phyloP scores from a whole-genome alignment of 2,113 vertebrate species.

The Cranoglanis bouderius region DNA sequence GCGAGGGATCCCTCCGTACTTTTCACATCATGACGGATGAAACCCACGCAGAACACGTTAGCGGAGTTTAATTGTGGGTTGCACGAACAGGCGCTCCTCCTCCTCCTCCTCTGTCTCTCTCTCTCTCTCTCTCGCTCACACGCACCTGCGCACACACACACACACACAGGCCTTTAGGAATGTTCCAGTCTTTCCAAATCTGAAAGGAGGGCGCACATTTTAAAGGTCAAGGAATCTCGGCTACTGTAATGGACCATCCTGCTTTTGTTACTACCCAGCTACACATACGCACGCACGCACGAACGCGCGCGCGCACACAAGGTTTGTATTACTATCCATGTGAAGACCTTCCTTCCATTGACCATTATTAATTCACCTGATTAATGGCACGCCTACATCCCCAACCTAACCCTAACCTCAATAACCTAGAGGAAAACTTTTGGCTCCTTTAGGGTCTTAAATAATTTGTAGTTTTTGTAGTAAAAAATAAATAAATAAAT shows the following conservation, averaged over 20 bases:
- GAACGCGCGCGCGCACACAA: too few species aligned
- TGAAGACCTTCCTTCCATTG: too few species aligned
- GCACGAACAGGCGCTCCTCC: not conserved
- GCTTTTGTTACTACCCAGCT: conserved; percentile 3
- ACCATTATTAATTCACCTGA: too few species aligned
- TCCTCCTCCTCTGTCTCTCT: not conserved
- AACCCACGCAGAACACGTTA: conserved; percentile 14
- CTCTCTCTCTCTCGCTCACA: not conserved
- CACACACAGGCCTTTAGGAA: conserved; percentile 8
- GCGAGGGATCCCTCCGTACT: conserved; percentile 46
- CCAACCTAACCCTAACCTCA: too few species aligned
- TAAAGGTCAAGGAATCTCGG: conserved; percentile 44
- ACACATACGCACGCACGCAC: not conserved
- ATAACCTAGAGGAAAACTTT: too few species aligned
- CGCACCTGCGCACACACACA: not conserved
- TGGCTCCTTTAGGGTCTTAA: too few species aligned
- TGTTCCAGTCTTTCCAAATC: conserved; percentile 7
- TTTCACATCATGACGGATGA: conserved; percentile 22
- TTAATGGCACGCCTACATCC: too few species aligned
- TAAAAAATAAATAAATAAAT: too few species aligned
- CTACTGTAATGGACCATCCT: conserved; percentile 3
- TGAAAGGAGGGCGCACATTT: conserved; percentile 23
- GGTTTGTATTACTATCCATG: too few species aligned
- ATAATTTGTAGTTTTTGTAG: too few species aligned
- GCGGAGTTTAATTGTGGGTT: conserved; percentile 8